Evolutionary conservation across 23 tunicate species (phyloP).

Genomic region (Trididemnum miniatum): DNA sequence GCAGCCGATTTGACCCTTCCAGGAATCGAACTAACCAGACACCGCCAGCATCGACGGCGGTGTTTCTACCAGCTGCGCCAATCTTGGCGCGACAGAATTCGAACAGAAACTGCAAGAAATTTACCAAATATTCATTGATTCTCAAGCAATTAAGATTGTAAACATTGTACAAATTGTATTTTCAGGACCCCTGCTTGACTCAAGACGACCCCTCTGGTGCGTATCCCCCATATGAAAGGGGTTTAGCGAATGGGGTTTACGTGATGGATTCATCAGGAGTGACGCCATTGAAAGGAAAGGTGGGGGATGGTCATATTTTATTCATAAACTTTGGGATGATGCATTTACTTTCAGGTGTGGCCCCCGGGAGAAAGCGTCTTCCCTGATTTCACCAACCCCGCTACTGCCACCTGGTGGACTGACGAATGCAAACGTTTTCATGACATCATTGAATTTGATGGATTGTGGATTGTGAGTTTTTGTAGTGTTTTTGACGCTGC

Average conservation of each 20-base stretch:
- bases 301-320: neutral
- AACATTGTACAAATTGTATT: too few species aligned
- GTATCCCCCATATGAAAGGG: slow-evolving; percentile 89
- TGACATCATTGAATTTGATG: slow-evolving; percentile 75
- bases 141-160: too few species aligned
- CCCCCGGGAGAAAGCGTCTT: slow-evolving; percentile 94
- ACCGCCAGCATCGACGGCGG: too few species aligned
- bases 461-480: slow-evolving; percentile 98
- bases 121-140: too few species aligned
- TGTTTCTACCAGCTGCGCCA: too few species aligned
- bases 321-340: neutral
- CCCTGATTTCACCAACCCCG: slow-evolving; percentile 93
- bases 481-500: too few species aligned
- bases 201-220: slow-evolving; percentile 89
- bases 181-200: slow-evolving; percentile 93
- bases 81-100: too few species aligned
- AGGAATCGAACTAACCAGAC: too few species aligned
- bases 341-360: slow-evolving; percentile 74
- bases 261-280: slow-evolving; percentile 67
- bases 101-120: too few species aligned
- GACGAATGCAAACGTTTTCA: slow-evolving; percentile 79
- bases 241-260: slow-evolving; percentile 62
- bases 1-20: too few species aligned
- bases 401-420: slow-evolving; percentile 88
- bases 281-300: slow-evolving; percentile 72